A percentile compares a stretch with the other conserved stretches of the same genome.
phyloP scores from a whole-genome alignment of 2,113 vertebrate species.

The Rissa tridactyla region DNA sequence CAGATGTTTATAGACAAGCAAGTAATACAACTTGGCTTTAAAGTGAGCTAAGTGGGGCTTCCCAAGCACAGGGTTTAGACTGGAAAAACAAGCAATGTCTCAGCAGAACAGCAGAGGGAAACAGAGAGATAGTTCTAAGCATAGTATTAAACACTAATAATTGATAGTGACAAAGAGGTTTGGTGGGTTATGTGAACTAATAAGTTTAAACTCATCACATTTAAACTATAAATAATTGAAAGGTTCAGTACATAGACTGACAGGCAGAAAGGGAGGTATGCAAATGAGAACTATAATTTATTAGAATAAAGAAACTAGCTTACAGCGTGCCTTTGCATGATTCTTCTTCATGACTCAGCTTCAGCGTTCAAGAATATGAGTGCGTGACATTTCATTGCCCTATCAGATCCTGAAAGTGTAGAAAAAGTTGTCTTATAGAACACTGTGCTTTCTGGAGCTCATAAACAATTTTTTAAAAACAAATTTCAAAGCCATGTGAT shows the following conservation, averaged over 20 bases:
- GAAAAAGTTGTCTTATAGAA: background rate
- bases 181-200: background rate
- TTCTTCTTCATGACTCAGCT: background rate
- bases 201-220: background rate
- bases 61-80: background rate
- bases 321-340: background rate
- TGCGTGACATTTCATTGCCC: background rate
- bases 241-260: background rate
- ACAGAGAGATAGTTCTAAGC: background rate
- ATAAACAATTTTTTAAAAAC: background rate
- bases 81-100: background rate
- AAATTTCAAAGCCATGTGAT: conserved; percentile 5
- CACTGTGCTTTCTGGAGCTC: background rate
- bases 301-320: background rate
- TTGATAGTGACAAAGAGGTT: background rate
- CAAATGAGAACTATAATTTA: background rate
- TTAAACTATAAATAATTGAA: background rate
- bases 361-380: background rate
- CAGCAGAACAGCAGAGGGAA: conserved; percentile 51
- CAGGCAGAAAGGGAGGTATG: background rate
- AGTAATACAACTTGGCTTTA: background rate
- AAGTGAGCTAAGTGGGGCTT: background rate
- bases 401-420: background rate
- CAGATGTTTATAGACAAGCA: background rate
- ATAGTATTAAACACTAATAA: background rate